Conservation (phyloP, 2,888 invertebrate genomes). For the Anticlea derivata region DNA sequence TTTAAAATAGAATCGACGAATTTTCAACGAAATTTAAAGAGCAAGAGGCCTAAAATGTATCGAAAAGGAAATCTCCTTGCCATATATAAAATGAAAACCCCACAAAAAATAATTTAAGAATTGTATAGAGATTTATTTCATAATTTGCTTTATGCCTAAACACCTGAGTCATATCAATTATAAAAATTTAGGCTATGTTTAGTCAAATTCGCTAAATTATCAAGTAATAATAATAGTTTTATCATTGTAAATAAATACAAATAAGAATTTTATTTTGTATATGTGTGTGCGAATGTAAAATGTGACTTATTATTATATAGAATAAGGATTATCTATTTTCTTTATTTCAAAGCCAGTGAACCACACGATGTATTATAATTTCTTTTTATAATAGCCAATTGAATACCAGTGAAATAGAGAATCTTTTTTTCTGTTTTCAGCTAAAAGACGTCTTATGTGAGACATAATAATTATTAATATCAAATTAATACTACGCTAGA, state of each 20-base stretch:
- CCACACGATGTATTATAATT: conserved; percentile 16
- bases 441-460: conserved; percentile 2
- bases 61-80: conserved; percentile 45
- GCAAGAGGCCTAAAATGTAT: conserved; percentile 58
- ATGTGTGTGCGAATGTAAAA: conserved; percentile 78
- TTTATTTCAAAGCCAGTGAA: conserved; percentile 29
- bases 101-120: conserved; percentile 34
- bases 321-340: conserved; percentile 47
- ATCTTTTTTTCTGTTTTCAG: conserved; percentile 4
- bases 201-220: conserved; percentile 60
- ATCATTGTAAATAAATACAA: conserved; percentile 50
- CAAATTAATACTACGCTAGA: conserved; percentile 16
- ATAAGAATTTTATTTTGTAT: conserved; percentile 65
- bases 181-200: conserved; percentile 64
- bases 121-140: conserved; percentile 46
- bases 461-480: conserved; percentile 2
- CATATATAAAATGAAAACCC: conserved; percentile 31
- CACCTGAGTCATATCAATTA: conserved; percentile 78
- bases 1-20: conserved; percentile 38
- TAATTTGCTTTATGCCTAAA: conserved; percentile 56
- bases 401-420: conserved; percentile 9
- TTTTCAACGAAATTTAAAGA: conserved; percentile 48
- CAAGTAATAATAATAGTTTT: conserved; percentile 49
- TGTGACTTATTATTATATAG: conserved; percentile 68
- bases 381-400: conserved; percentile 9